Base-by-base conservation (phyloP, 2,888 invertebrate species). In the Ferdinandea cuprea region DNA sequence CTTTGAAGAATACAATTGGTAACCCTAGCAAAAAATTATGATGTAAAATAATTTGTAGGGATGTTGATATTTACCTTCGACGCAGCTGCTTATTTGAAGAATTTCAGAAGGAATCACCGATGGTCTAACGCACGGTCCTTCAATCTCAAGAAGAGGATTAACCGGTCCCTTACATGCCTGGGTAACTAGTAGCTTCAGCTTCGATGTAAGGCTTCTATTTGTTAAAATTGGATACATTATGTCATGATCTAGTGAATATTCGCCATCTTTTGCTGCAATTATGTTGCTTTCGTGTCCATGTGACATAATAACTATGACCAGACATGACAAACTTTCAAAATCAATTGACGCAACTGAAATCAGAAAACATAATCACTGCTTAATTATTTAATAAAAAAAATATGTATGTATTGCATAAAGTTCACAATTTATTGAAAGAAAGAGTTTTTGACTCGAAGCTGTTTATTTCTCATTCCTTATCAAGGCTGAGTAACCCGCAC, bases 291-390 rank as follows among this genome's bases (percentile, higher is more conserved):
- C 65, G 13, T 59, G 32, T 6, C 78, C 78, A 58, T 78, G 78
- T 2, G 78, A 72, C 78, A 78, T 78, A 9, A 78, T 59, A 1
- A 78, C 65, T 3, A 78, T 40, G 4, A 72, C 65, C 35, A 78
- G 13, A 28, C 78, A 72, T 6, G 78, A 46, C 7, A 44, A 19
- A 1, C 19, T 30, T 7, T 13, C 8, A 65, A 78, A 78, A 52
- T 78, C 42, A n/a, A 37, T 63, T 3, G 5, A 8, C 13, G 52
- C 17, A 19, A 78, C 77, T 78, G 19, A 7, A 52, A 48, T 30
- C 6, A 35, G n/a, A n/a, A 40, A 46, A 32, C 2, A 32, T 8
- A 1, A 32, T 6, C 9, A 8, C 6, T 32, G 32, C 25, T 32
- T 32, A 1, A 32, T 0, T 9, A 32, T 2, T 8, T 8, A 7